Evolutionary conservation across 2,888 invertebrate species (phyloP), one percentile per base, ranked within the genome.

Genomic region (Scaptomyza caliginosa): DNA sequence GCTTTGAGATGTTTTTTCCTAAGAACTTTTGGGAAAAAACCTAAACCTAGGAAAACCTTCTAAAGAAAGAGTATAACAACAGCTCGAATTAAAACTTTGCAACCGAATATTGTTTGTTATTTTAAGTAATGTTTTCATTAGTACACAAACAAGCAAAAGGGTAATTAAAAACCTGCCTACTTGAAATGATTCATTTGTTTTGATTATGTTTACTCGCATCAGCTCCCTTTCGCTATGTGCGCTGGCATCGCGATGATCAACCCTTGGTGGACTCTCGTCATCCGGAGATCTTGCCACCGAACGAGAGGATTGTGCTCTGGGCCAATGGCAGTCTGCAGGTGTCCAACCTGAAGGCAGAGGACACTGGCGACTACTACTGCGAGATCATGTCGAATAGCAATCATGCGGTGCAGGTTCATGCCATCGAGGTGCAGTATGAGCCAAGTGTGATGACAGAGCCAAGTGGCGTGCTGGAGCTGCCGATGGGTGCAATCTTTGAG

Each of bases 351-450:
- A 90, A 91, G 55, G 88, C 91, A 16, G 91, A 91, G 60, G 93
- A 93, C 71, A 92, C 92, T 3, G 93, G 93, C 10, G 92, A 93
- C 68, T 93, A 93, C 85, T 92, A 92, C 54, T 93, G 93, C 69
- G 92, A 93, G 79, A 92, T 93, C 55, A 90, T 92, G 64, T 88
- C 89, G 36, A 75, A 62, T 32, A 64, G 60, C 8, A 68, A 76
- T 38, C 88, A 89, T 39, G 89, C 88, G 5, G 83, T 93, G 36
- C 96, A 96, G 90, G 93, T 93, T 2, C 96, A 96, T 86, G 93
- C 95, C 17, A 95, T 96, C 71, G 94, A 96, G 93, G 96, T 96
- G 3, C 93, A 95, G 89, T 94, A 94, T 90, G 93, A 96, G 0
- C 96, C 96, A 0, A 93, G 93, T 3, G 93, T 96, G 3, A 92